Evolutionary conservation across 2,113 vertebrate genomes (phyloP), one percentile per base, ranked within the genome.

Genomic region (Cyprinus carpio): DNA sequence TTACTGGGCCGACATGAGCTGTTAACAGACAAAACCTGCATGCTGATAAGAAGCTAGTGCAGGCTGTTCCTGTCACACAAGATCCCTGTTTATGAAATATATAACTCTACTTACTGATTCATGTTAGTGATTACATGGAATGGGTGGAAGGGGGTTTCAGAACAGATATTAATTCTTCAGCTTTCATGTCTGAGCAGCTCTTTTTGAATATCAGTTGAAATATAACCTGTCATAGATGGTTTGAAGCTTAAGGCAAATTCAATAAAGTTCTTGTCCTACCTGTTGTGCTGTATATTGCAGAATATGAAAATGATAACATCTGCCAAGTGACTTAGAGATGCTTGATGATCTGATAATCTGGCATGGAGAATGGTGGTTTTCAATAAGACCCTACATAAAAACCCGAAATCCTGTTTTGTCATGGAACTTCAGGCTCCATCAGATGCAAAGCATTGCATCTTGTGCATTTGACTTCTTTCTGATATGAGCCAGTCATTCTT

Each of bases 281-380:
- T 80, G 83, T 87, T 80, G 87, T 86, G 18, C 1, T 86, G 31
- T 90, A 87, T 77, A 37, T 71, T 71, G 20, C 65, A 91, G 89
- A 92, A 89, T 85, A 85, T 91, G 89, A 88, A 89, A 81, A 84
- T 51, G 31, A 62, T 89, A 81, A 56, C 65, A 77, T 2, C 87
- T 65, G 88, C 88, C 90, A 92, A 90, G 84, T 92, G 87, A 92
- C 85, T 92, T 86, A 90, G 60, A 88, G 88, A 89, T 88, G 87
- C 88, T 90, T 76, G 12, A 43, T 89, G 81, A 87, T 81, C 77
- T 86, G 81, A 91, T 84, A 88, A 75, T 85, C 75, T 87, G 84
- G 83, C 86, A 74, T 85, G 86, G 74, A 74, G 91, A 83, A 86
- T 29, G n/a, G 25, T 49, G n/a, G 25, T 29, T 56, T 64, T 5